Base-by-base conservation (phyloP, 2,113 vertebrate genomes). In the Pimephales promelas region DNA sequence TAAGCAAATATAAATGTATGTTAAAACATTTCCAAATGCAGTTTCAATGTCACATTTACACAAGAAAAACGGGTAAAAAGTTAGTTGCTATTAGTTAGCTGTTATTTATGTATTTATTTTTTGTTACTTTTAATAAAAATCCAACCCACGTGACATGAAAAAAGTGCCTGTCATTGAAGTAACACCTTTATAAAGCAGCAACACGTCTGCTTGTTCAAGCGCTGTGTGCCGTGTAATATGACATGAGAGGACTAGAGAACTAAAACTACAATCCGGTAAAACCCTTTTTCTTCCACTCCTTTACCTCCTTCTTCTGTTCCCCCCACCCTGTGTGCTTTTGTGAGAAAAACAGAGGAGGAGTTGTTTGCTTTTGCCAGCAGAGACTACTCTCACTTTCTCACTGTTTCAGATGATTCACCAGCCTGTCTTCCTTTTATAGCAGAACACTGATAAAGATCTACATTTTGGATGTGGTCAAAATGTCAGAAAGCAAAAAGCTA, bases 361-460 rank as follows among this genome's bases (percentile, higher is more conserved):
- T 47, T 5, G 9, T 31, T 20, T 74, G 24, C 26, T 52, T 80
- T 85, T 92, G 93, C 93, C 94, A 94, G 88, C 87, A 90, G 91
- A 92, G 88, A 92, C 62, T 74, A 78, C 76, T 86, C 71, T 14
- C 57, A 75, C 49, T 47, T 82, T 72, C 73, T 89, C 89, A 88
- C 89, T 90, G 93, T 94, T 95, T 95, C 94, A 90, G 74, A 90
- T 92, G 95, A 93, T 91, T 94, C 94, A 93, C 89, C 94, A 90
- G 52, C 18, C 52, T 54, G 52, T 22, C 18, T 22, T 95, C 97
- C 96, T 97, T 98, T 97, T 98, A 98, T 96, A 98, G 97, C 92
- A 96, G 90, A 95, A 96, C 94, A 92, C 92, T 94, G 92, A 90
- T 68, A 22, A 72, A 83, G 76, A 36, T 47, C 62, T 28, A 66